A percentile compares a stretch with the other conserved stretches of the same genome.
phyloP scores from a whole-genome alignment of 2,888 invertebrate genomes.

The Parthenolecanium corni region DNA sequence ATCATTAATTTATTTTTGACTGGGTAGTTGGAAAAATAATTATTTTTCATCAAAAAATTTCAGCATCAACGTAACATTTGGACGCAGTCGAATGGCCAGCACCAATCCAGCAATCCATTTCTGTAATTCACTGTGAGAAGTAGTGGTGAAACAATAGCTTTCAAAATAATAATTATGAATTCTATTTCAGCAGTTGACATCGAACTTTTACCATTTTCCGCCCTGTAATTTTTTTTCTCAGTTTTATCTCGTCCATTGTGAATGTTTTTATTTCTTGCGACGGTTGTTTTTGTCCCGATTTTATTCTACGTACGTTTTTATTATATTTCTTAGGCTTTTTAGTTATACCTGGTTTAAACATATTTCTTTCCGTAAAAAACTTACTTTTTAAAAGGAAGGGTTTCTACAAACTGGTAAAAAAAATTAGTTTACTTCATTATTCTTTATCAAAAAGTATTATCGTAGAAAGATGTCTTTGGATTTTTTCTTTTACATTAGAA shows the following conservation, averaged over 20 bases:
- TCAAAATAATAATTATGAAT: not conserved
- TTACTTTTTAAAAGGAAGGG: too few relatives aligned
- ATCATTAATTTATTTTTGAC: not conserved
- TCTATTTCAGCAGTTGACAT: slow-evolving; percentile 6
- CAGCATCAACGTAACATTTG: slow-evolving; percentile 13
- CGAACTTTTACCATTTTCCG: slow-evolving; percentile 24
- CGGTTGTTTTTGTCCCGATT: not conserved
- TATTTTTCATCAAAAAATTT: not conserved
- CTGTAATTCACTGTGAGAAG: not conserved
- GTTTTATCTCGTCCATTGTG: not conserved
- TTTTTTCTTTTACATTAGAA: too few relatives aligned
- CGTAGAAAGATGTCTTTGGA: too few relatives aligned
- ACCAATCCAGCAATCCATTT: slow-evolving; percentile 26
- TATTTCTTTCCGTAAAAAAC: not conserved
- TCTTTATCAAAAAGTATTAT: too few relatives aligned
- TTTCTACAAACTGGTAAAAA: too few relatives aligned
- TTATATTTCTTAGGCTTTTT: slow-evolving; percentile 5
- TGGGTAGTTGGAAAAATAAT: not conserved
- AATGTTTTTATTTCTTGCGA: slow-evolving; percentile 8
- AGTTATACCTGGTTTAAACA: not conserved
- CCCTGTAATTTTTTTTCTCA: slow-evolving; percentile 10
- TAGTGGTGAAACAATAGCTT: not conserved
- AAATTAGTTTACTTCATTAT: too few relatives aligned
- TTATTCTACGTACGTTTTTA: not conserved
- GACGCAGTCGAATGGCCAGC: slow-evolving; percentile 24